phyloP scores from a whole-genome alignment of 30 jellyfish, hydroid and myxozoan genomes.

The Nemopilema nomurai region DNA sequence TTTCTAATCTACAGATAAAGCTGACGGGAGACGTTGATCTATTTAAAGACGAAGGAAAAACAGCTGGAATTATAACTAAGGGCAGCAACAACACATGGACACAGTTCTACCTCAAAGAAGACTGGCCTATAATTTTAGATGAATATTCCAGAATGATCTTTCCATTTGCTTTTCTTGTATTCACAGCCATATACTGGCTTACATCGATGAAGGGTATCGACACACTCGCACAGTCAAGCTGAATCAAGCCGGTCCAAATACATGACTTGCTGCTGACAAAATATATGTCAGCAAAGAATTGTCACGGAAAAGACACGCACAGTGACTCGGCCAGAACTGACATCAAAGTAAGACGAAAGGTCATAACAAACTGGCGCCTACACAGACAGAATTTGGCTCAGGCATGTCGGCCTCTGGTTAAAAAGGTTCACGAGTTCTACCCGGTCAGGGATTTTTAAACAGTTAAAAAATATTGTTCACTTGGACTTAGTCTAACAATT shows the following conservation, averaged over 20 bases:
- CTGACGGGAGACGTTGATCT: slow-evolving; percentile 54
- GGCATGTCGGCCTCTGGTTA: no score
- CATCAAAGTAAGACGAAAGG: not conserved
- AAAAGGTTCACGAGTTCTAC: no score
- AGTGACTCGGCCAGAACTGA: no score
- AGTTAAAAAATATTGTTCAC: no score
- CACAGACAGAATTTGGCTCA: no score
- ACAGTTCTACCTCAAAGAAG: slow-evolving; percentile 72
- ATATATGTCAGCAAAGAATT: no score
- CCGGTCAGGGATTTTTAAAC: no score
- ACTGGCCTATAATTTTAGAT: slow-evolving; percentile 84
- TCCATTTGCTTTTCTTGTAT: slow-evolving; percentile 68
- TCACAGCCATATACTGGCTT: slow-evolving; percentile 74
- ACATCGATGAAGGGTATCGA: slow-evolving; percentile 36
- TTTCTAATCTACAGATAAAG: slow-evolving; percentile 22
- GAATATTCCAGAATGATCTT: slow-evolving; percentile 70
- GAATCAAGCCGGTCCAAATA: not conserved
- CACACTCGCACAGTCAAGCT: slow-evolving; percentile 20
- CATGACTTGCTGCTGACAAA: no score
- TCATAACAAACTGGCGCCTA: not conserved
- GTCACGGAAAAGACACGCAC: no score
- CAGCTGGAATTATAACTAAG: slow-evolving; percentile 19
- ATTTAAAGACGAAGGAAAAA: slow-evolving; percentile 31
- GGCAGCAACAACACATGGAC: slow-evolving; percentile 38
- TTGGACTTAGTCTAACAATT: no score